Evolutionary conservation across 2,888 invertebrate genomes (phyloP).

Genomic region (Spodoptera exigua): DNA sequence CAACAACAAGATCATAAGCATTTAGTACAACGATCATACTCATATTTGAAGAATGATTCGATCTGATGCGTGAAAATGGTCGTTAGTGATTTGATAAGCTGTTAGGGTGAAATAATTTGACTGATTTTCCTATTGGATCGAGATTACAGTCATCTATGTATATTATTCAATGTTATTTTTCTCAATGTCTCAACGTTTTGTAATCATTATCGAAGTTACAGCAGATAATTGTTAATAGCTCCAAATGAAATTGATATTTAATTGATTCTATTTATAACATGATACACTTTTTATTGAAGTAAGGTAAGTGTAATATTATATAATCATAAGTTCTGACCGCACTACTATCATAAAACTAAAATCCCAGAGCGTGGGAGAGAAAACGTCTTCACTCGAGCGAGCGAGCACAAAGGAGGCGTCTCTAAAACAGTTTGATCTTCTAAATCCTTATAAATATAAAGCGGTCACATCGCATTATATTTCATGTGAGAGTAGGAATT

Average conservation of each 20-base stretch:
- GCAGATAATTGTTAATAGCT: not conserved
- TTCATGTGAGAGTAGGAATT: conserved; percentile 86
- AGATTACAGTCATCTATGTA: no score
- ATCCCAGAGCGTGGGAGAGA: conserved; percentile 24
- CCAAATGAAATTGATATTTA: no score
- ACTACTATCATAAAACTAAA: conserved; percentile 20
- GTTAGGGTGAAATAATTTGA: not conserved
- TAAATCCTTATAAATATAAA: conserved; percentile 87
- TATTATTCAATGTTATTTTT: not conserved
- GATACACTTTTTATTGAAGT: no score
- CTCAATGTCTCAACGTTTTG: conserved; percentile 9
- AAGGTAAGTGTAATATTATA: not conserved
- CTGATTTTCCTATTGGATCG: no score
- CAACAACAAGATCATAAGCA: conserved; percentile 72
- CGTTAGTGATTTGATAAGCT: not conserved
- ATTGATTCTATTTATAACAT: no score
- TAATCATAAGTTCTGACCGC: not conserved
- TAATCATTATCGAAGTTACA: conserved; percentile 1
- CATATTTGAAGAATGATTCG: not conserved
- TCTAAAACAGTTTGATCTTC: conserved; percentile 76
- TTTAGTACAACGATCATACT: conserved; percentile 4
- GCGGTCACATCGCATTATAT: conserved; percentile 86
- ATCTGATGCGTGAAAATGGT: not conserved
- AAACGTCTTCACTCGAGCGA: conserved; percentile 42
- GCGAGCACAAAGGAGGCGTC: conserved; percentile 63